Evolutionary conservation across 2,888 invertebrate genomes (phyloP).

Genomic region (Adineta ricciae): DNA sequence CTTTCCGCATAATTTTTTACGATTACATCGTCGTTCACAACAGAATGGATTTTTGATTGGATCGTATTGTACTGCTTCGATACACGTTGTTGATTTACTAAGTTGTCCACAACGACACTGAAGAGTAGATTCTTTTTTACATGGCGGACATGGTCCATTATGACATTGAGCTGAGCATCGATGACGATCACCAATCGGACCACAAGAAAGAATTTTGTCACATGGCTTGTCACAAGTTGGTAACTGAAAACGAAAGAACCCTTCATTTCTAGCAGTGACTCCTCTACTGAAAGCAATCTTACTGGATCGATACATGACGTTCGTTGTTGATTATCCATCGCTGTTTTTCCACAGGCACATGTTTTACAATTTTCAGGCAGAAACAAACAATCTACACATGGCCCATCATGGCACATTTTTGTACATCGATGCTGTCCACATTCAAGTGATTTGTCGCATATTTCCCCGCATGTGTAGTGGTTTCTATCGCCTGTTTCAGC

Average conservation of each 20-base stretch:
- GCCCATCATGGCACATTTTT: conserved; percentile 66
- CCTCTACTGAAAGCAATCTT: conserved; percentile 37
- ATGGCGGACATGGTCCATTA: conserved; percentile 66
- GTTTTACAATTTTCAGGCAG: conserved; percentile 20
- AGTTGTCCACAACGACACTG: conserved; percentile 74
- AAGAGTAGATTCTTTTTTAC: conserved; percentile 64
- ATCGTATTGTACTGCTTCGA: conserved; percentile 38
- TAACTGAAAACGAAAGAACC: conserved; percentile 58
- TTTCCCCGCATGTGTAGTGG: conserved; percentile 62
- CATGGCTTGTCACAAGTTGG: conserved; percentile 67
- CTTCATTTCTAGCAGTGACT: conserved; percentile 38
- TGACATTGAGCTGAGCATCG: conserved; percentile 62
- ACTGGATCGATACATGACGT: conserved; percentile 43
- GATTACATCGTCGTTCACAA: conserved; percentile 80
- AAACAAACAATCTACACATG: conserved; percentile 62
- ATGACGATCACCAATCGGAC: conserved; percentile 57
- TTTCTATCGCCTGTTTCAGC: conserved; percentile 28
- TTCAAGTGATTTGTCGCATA: conserved; percentile 64
- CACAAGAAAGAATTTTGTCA: conserved; percentile 57
- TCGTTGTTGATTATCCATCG: conserved; percentile 36
- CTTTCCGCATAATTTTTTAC: conserved; percentile 53
- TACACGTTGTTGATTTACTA: conserved; percentile 55
- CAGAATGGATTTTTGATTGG: conserved; percentile 36
- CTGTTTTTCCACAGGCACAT: conserved; percentile 32
- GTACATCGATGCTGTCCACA: conserved; percentile 69